These are phyloP conservation scores for Aspidapion aeneum DNA, from an alignment of 2,888 invertebrate species.

Conservation along the genomic window DNA sequence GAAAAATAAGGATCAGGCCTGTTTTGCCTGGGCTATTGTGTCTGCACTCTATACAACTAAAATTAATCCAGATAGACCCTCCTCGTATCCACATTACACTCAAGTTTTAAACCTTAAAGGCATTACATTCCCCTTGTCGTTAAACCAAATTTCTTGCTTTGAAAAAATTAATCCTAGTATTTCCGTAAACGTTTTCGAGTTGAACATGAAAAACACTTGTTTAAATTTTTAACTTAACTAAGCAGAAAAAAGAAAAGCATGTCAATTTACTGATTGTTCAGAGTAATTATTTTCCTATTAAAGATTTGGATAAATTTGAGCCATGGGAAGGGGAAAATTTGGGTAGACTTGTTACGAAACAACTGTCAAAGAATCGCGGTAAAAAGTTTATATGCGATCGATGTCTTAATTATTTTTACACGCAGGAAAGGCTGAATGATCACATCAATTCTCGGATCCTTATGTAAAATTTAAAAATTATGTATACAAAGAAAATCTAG, in stretches of 20 bases:
- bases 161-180: not conserved
- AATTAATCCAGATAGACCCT: slow-evolving; percentile 15
- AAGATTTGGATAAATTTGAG: not conserved
- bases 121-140: not conserved
- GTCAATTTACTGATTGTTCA: not conserved
- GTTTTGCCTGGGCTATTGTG: not conserved
- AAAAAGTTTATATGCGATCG: slow-evolving; percentile 21
- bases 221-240: not conserved
- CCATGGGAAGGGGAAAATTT: not conserved
- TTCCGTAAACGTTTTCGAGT: not conserved
- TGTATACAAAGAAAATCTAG: slow-evolving; percentile 10
- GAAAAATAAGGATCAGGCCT: not conserved
- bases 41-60: too few species aligned
- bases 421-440: slow-evolving; percentile 5
- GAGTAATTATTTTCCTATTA: slow-evolving; percentile 8
- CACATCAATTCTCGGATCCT: slow-evolving; percentile 2
- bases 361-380: slow-evolving; percentile 12
- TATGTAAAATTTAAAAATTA: too few species aligned
- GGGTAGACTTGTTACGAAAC: too few species aligned
- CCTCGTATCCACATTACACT: slow-evolving; percentile 28
- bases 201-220: not conserved
- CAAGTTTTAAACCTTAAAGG: slow-evolving; percentile 26
- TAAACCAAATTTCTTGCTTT: not conserved
- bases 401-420: too few species aligned
- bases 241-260: not conserved